A percentile compares a stretch with the other conserved stretches of the same genome.
phyloP scores from a whole-genome alignment of 2,888 invertebrate genomes.

The Folsomia manolachei region DNA sequence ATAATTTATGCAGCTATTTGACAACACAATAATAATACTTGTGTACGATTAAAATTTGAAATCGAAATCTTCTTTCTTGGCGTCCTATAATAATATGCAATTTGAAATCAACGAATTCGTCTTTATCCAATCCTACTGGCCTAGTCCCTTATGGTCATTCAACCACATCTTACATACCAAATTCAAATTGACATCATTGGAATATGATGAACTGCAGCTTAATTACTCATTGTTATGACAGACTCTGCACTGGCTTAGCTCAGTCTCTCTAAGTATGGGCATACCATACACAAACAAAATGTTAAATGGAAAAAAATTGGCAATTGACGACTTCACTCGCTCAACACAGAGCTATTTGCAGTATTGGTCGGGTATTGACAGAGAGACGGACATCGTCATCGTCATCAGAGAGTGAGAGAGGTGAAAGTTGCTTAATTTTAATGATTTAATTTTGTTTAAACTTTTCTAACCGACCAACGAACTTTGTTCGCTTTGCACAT shows the following conservation, averaged over 20 bases:
- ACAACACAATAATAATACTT: background rate
- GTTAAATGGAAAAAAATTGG: background rate
- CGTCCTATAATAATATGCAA: too few relatives aligned
- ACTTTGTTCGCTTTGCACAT: too few relatives aligned
- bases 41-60: background rate
- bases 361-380: background rate
- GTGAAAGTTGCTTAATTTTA: background rate
- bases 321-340: background rate
- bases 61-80: background rate
- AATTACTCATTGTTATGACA: background rate
- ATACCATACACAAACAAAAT: background rate
- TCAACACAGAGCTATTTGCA: background rate
- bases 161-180: too few relatives aligned
- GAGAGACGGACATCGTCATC: background rate
- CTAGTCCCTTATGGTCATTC: too few relatives aligned
- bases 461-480: background rate
- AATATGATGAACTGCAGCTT: background rate
- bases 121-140: background rate
- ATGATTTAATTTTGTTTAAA: background rate
- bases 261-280: background rate
- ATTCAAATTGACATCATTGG: too few relatives aligned
- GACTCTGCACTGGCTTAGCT: too few relatives aligned
- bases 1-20: slow-evolving; percentile 7
- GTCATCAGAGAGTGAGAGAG: background rate
- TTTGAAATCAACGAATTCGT: background rate